Percentiles rank a stretch among this genome's conserved stretches.
Conservation (phyloP, 1,140 invertebrate genomes). For the Dendrolimus punctatus region DNA sequence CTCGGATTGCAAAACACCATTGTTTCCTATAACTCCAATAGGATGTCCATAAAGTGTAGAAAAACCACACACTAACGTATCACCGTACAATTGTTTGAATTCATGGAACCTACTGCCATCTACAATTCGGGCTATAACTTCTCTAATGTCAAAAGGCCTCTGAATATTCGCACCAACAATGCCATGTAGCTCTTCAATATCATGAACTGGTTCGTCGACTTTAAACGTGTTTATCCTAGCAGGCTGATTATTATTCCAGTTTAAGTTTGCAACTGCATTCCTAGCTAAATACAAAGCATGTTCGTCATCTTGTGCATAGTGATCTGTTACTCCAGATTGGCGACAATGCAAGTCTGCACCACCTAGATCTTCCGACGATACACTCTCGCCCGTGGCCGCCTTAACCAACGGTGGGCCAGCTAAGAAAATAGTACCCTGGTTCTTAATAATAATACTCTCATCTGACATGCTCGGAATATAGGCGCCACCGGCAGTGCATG, state of each 20-base stretch:
- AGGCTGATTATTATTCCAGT: conserved; percentile 68
- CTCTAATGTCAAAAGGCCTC: conserved; percentile 93
- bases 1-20: conserved; percentile 98
- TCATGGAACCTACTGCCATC: conserved; percentile 98
- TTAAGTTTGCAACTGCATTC: conserved; percentile 83
- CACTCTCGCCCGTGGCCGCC: conserved; percentile 95
- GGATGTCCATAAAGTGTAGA: conserved; percentile 93
- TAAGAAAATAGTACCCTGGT: conserved; percentile 97
- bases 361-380: conserved; percentile 93
- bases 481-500: conserved; percentile 98
- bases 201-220: conserved; percentile 83
- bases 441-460: conserved; percentile 95
- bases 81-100: conserved; percentile 96
- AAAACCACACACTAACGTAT: conserved; percentile 97
- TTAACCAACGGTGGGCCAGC: conserved; percentile 98
- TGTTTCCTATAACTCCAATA: conserved; percentile 97
- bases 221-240: conserved; percentile 48
- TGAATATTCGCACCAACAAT: conserved; percentile 96
- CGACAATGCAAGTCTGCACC: conserved; percentile 98
- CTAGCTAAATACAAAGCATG: conserved; percentile 91
- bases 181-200: conserved; percentile 94
- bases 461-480: conserved; percentile 99
- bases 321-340: conserved; percentile 95
- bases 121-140: conserved; percentile 95
- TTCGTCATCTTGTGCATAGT: conserved; percentile 93